Base-by-base conservation (phyloP, 2,797 vertebrate species). In the Octomys mimax region DNA sequence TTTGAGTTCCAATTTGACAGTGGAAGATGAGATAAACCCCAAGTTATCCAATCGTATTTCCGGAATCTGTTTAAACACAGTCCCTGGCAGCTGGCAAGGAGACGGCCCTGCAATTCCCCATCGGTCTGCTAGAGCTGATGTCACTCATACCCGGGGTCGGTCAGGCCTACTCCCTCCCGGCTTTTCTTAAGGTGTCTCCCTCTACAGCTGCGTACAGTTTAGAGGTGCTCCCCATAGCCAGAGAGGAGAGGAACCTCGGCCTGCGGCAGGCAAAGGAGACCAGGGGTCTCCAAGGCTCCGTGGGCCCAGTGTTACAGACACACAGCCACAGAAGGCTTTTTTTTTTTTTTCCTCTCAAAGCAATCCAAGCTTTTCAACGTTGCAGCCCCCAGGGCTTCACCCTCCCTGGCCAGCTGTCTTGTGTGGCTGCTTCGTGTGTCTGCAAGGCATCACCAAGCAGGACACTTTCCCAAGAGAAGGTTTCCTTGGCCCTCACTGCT, bases 11-110 rank as follows among this genome's bases (percentile, higher is more conserved):
- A 91, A 3, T 92, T 93, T 97, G 96, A 93, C 96, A 95, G 82
- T 6, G 39, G 94, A 86, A 89, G 91, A 59, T 91, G 77, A 95
- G 92, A 95, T 91, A 96, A 96, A 90, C 54, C 64, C 85, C 1
- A 19, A 93, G 68, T 91, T 89, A 90, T 92, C 97, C 78, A 89
- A 95, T 57, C 68, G n/a, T 89, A 46, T 96, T 97, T 96, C 91
- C 88, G 79, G 39, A 42, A 79, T 96, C 88, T 94, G 80, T 95
- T 92, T 89, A 92, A 94, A 95, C 83, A 96, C 80, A 86, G 91
- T 90, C 90, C n/a, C 64, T 87, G 33, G 49, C 88, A 91, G 73
- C 26, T 73, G 52, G 22, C 90, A 86, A 94, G 90, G 81, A 96
- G 96, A 93, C 75, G 18, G 22, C 78, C 62, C 49, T 71, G 61